These are phyloP conservation scores for Microtus pennsylvanicus DNA, from an alignment of 2,113 vertebrate species.

Conservation along the genomic window DNA sequence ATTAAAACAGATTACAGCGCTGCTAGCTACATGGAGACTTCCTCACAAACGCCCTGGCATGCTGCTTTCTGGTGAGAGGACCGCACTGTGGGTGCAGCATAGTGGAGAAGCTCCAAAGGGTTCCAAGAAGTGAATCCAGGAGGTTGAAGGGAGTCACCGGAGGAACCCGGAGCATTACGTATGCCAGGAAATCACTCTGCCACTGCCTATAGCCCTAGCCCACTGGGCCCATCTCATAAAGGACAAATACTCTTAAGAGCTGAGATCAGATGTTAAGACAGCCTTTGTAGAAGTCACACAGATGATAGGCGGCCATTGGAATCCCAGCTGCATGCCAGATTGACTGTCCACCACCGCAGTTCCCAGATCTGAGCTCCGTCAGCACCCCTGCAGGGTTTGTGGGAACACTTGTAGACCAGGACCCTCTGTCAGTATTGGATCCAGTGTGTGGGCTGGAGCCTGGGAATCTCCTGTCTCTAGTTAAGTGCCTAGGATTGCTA, in stretches of 20 bases:
- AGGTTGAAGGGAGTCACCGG: no score
- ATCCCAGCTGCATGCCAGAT: not conserved
- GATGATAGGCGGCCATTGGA: not conserved
- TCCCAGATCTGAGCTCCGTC: not conserved
- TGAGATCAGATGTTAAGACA: not conserved
- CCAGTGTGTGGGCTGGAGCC: no score
- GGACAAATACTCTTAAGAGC: not conserved
- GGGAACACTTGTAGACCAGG: not conserved
- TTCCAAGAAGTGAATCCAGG: no score
- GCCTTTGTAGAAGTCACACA: not conserved
- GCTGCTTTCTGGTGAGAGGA: not conserved
- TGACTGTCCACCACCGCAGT: not conserved
- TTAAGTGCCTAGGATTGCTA: not conserved
- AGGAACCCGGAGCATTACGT: not conserved
- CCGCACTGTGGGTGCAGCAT: no score
- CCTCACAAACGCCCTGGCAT: not conserved
- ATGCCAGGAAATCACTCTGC: not conserved
- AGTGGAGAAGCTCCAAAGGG: not conserved
- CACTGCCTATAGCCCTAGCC: not conserved
- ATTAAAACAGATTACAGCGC: conserved; percentile 65
- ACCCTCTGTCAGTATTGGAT: not conserved
- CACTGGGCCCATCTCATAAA: not conserved
- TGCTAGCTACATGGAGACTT: not conserved
- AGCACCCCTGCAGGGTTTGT: not conserved
- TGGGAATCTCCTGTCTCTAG: not conserved